Evolutionary conservation across 2,888 invertebrate species (phyloP).

Genomic region (Tachina grossa): DNA sequence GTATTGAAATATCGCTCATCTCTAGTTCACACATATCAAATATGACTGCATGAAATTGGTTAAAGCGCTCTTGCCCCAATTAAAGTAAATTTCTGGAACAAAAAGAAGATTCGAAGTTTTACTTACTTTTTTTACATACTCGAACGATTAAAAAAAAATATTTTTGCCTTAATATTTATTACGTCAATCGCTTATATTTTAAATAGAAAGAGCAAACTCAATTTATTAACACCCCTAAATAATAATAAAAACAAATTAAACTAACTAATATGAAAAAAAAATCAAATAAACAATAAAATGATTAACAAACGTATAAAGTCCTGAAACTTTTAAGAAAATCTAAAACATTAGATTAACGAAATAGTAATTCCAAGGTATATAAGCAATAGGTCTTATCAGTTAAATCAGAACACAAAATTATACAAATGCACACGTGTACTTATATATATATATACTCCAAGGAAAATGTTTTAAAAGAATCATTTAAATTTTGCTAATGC

Average conservation of each 20-base stretch:
- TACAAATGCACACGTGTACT: neutral
- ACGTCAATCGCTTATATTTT: neutral
- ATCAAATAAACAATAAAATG: constrained; percentile 20
- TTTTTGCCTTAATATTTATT: too few species aligned
- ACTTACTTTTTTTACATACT: too few species aligned
- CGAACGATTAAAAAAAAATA: too few species aligned
- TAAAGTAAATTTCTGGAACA: too few species aligned
- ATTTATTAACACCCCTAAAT: neutral
- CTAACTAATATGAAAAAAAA: constrained; percentile 19
- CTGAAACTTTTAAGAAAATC: neutral
- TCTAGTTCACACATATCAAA: too few species aligned
- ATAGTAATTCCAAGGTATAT: neutral
- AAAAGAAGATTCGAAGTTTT: too few species aligned
- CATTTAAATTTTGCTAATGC: neutral
- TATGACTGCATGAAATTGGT: too few species aligned
- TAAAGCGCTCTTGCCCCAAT: too few species aligned
- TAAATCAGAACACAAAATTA: constrained; percentile 15
- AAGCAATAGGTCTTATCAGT: constrained; percentile 43
- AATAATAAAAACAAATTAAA: neutral
- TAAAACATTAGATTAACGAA: neutral
- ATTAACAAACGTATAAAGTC: neutral
- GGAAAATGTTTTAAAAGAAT: neutral
- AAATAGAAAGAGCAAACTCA: neutral
- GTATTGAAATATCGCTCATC: too few species aligned
- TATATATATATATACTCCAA: neutral